These are phyloP conservation scores for Magallana angulata DNA, from an alignment of 1,140 invertebrate genomes.

Conservation along the genomic window DNA sequence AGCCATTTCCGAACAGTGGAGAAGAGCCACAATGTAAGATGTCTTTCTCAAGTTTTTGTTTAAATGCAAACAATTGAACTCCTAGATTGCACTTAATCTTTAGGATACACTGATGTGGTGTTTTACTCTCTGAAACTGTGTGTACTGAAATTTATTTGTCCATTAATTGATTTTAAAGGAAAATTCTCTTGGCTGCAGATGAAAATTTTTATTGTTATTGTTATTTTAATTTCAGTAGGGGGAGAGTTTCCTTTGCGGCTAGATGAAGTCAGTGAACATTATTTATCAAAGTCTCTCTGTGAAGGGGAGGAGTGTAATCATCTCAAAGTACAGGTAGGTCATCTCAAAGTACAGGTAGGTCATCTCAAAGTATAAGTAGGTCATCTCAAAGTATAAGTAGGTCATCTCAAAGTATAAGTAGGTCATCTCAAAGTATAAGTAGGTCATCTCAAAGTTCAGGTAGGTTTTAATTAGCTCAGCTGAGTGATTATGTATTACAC, in stretches of 20 bases:
- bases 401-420: not conserved
- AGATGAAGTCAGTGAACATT: constrained; percentile 73
- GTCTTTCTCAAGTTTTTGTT: not conserved
- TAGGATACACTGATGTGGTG: too few relatives aligned
- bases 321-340: constrained; percentile 73
- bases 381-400: constrained; percentile 74
- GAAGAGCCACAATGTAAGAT: constrained; percentile 59
- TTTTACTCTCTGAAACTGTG: too few relatives aligned
- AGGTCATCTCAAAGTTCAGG: constrained; percentile 73
- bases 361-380: too few relatives aligned
- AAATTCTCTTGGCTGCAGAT: too few relatives aligned
- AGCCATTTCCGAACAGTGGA: constrained; percentile 44
- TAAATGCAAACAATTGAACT: too few relatives aligned
- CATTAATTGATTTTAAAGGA: too few relatives aligned
- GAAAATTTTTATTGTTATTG: not conserved
- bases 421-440: constrained; percentile 73
- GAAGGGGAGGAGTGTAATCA: constrained; percentile 75
- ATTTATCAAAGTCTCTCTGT: constrained; percentile 71
- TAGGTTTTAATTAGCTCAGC: constrained; percentile 46
- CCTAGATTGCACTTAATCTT: too few relatives aligned
- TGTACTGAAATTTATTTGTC: too few relatives aligned
- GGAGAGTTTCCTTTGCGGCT: constrained; percentile 68
- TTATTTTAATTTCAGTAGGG: constrained; percentile 51
- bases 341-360: not conserved
- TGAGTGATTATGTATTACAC: too few relatives aligned